These are phyloP conservation scores for Pangasius djambal DNA, from an alignment of 2,797 vertebrate species.

Conservation along the genomic window DNA sequence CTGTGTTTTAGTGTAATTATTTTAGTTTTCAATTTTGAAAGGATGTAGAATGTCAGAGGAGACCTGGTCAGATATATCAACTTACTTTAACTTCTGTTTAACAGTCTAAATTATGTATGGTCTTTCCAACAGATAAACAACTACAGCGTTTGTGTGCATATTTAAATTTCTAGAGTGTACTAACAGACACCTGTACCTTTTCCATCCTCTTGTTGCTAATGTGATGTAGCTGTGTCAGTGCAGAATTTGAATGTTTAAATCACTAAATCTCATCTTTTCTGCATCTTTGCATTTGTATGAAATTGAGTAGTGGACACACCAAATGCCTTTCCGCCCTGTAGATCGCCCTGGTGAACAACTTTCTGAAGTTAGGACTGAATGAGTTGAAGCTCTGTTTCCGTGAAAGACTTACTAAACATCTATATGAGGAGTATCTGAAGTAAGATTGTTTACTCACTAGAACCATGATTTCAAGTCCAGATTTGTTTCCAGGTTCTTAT, in stretches of 20 bases:
- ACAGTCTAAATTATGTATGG: slow-evolving; percentile 13
- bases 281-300: slow-evolving; percentile 18
- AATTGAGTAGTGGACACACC: slow-evolving; percentile 1
- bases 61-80: slow-evolving; percentile 52
- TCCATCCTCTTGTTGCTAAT: neutral
- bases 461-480: neutral
- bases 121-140: neutral
- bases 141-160: neutral
- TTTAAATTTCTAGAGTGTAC: neutral
- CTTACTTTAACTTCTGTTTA: slow-evolving; percentile 30
- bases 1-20: slow-evolving; percentile 14
- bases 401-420: slow-evolving; percentile 88
- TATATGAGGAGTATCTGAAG: slow-evolving; percentile 95
- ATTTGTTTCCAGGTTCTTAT: neutral
- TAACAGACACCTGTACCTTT: slow-evolving; percentile 1
- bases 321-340: slow-evolving; percentile 64
- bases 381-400: slow-evolving; percentile 93
- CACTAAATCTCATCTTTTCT: neutral
- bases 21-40: neutral
- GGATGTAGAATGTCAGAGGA: slow-evolving; percentile 56
- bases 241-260: neutral
- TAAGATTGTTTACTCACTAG: slow-evolving; percentile 66
- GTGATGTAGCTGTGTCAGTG: neutral
- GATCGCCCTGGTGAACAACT: slow-evolving; percentile 97
- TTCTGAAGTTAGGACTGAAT: slow-evolving; percentile 93